Evolutionary conservation across 2,797 vertebrate genomes (phyloP).

Genomic region (Botia kubotai): DNA sequence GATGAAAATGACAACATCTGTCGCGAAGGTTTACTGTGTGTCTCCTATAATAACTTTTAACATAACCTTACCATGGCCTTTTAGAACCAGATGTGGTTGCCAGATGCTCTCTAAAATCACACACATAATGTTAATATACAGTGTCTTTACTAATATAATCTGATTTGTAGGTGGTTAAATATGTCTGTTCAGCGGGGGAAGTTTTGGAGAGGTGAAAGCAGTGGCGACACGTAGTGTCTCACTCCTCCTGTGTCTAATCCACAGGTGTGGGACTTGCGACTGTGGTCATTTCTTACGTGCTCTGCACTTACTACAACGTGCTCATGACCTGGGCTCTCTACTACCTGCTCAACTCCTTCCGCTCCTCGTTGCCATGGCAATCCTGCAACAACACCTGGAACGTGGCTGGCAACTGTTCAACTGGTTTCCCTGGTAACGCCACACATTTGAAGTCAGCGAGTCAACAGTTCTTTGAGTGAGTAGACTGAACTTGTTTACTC

Average conservation of each 20-base stretch:
- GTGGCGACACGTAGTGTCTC: background rate
- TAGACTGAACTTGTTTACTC: background rate
- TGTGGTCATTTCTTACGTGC: conserved; percentile 77
- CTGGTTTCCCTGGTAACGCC: conserved; percentile 71
- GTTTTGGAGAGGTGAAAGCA: background rate
- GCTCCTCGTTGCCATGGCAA: conserved; percentile 72
- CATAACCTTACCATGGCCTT: background rate
- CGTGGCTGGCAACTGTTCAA: conserved; percentile 72
- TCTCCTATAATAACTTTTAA: background rate
- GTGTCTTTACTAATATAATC: no score
- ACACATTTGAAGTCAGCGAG: conserved; percentile 76
- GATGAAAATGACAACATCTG: background rate
- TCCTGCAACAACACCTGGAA: conserved; percentile 83
- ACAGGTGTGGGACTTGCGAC: conserved; percentile 81
- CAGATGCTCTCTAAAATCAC: background rate
- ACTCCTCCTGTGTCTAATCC: conserved; percentile 44
- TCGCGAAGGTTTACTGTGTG: background rate
- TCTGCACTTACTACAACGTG: conserved; percentile 80
- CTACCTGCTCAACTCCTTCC: conserved; percentile 79
- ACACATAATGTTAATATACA: no score
- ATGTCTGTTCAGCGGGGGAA: conserved; percentile 9
- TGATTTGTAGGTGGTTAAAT: no score
- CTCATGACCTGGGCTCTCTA: conserved; percentile 78
- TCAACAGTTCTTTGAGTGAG: conserved; percentile 83
- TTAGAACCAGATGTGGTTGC: background rate